Base-by-base conservation (phyloP, 2,888 invertebrate genomes). In the Cistogaster globosa region DNA sequence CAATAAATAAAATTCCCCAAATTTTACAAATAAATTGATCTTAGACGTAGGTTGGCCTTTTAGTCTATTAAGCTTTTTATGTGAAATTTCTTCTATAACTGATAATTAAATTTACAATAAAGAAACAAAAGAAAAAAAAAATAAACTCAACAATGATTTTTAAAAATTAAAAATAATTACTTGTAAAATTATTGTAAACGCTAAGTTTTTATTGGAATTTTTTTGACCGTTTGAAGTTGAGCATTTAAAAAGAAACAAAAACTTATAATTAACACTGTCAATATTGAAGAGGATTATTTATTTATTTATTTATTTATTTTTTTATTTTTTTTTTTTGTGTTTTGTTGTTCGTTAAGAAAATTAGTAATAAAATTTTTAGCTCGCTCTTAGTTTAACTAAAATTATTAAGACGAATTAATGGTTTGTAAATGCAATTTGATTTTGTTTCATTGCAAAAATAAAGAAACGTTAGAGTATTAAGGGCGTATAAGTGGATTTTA, bases 11-110 rank as follows among this genome's bases (percentile, higher is more conserved):
- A 48, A 48, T 72, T 57, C 51, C 53, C 26, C 42, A 57, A 71
- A 80, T 42, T 55, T 63, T 8, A 75, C 75, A 75, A 75, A 81
- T 62, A 81, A 62, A 45, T 57, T 48, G 45, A 57, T 57, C 38
- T 26, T 67, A 55, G 36, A 62, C 77, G 78, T 83, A 83, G 78
- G 68, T 78, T 78, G 83, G 77, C 83, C 63, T 83, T 84, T 79
- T n/a, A 83, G 79, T 79, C 65, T 76, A 76, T 80, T 38, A 67
- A 75, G 71, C 36, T 78, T 79, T 75, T 84, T 63, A 68, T 81
- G 62, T 62, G 68, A 76, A 75, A 74, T 81, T 84, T 81, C 53
- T 55, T 69, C 18, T 58, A 53, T 76, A 18, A 58, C 75, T 71
- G 79, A 75, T 84, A 79, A 79, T 84, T 71, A 80, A 80, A 80